Conservation (phyloP, 2,113 vertebrate genomes). For the Sceloporus tristichus region DNA sequence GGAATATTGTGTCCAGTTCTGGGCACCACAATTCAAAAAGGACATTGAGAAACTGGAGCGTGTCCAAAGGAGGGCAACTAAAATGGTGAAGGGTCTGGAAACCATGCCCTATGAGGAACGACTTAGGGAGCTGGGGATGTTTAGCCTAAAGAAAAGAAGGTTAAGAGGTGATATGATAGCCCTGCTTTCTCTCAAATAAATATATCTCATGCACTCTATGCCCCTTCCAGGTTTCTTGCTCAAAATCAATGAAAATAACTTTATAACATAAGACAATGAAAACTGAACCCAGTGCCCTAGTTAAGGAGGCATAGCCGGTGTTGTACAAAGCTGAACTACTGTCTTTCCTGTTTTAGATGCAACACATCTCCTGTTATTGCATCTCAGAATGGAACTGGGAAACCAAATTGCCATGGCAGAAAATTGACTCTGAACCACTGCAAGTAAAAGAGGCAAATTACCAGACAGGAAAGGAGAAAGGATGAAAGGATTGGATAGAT, state of each 20-base stretch:
- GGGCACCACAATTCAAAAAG: no score
- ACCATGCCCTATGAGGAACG: no score
- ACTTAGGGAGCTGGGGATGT: no score
- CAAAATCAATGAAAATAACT: background rate
- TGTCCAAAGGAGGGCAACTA: no score
- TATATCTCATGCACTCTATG: background rate
- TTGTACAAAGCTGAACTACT: background rate
- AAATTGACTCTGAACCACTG: fast-evolving
- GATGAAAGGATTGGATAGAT: background rate
- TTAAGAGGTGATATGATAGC: no score
- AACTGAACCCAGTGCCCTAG: background rate
- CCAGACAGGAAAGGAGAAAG: fast-evolving
- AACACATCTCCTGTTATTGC: background rate
- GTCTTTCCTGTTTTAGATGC: background rate
- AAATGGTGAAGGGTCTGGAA: no score
- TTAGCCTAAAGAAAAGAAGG: no score
- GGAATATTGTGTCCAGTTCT: no score
- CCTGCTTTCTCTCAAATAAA: background rate
- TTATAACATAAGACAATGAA: background rate
- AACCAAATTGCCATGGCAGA: slow-evolving; percentile 15
- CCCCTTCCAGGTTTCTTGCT: background rate
- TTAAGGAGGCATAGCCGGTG: background rate
- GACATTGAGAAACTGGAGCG: no score
- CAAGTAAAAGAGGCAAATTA: background rate
- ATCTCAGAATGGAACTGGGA: background rate